Evolutionary conservation across 2,888 invertebrate species (phyloP).

Genomic region (Ophion obscuratus): DNA sequence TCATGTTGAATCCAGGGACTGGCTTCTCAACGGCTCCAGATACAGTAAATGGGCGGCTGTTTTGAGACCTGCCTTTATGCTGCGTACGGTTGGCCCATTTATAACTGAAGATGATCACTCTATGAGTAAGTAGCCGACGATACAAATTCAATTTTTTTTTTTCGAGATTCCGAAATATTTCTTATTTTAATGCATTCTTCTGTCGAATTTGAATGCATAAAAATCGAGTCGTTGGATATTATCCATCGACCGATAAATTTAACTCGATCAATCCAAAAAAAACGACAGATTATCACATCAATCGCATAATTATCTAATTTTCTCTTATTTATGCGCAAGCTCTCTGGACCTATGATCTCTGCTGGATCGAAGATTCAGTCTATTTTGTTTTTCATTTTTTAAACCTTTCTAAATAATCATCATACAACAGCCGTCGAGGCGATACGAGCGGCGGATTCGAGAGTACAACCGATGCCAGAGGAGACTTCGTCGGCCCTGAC

Average conservation of each 20-base stretch:
- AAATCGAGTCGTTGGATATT: neutral
- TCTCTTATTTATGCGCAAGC: no score
- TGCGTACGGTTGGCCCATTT: slow-evolving; percentile 34
- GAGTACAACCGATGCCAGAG: neutral
- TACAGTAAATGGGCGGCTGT: slow-evolving; percentile 1
- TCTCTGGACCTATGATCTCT: neutral
- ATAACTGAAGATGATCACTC: slow-evolving; percentile 35
- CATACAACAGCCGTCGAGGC: slow-evolving; percentile 29
- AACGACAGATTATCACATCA: no score
- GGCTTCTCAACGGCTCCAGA: neutral
- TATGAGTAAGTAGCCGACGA: slow-evolving; percentile 22
- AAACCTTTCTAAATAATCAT: neutral
- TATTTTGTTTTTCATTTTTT: neutral
- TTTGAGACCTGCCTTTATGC: neutral
- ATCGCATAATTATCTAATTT: no score
- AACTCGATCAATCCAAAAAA: no score
- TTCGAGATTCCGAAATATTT: neutral
- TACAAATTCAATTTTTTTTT: neutral
- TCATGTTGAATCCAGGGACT: neutral
- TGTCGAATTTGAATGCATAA: neutral
- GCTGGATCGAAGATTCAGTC: neutral
- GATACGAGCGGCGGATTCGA: slow-evolving; percentile 39
- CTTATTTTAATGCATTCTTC: neutral
- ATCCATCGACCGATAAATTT: no score
- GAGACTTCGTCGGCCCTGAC: slow-evolving; percentile 21